Percentiles rank a stretch among this genome's conserved stretches.
Evolutionary conservation across 2,797 vertebrate species (phyloP).

Genomic region (Danio albolineatus): DNA sequence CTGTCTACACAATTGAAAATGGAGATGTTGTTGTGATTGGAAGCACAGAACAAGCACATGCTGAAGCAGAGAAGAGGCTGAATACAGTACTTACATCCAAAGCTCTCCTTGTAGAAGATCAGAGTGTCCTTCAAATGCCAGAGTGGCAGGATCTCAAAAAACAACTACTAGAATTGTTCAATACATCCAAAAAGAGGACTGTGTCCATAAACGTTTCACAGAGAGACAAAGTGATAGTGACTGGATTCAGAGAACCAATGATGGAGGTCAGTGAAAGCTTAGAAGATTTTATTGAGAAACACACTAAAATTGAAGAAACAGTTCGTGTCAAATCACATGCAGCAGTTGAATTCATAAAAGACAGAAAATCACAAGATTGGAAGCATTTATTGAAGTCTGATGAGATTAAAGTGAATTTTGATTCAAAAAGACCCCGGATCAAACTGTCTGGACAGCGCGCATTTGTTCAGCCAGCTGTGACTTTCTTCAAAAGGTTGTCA

Average conservation of each 20-base stretch:
- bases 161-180: conserved; percentile 64
- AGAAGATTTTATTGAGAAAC: conserved; percentile 73
- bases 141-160: conserved; percentile 74
- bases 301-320: conserved; percentile 69
- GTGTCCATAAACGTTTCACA: conserved; percentile 62
- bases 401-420: conserved; percentile 68
- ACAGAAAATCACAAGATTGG: conserved; percentile 67
- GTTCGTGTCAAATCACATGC: conserved; percentile 67
- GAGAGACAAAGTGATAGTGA: conserved; percentile 67
- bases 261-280: conserved; percentile 68
- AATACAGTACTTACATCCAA: conserved; percentile 61
- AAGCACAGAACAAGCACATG: conserved; percentile 64
- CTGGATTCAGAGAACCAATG: conserved; percentile 77
- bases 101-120: conserved; percentile 72
- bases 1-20: conserved; percentile 72
- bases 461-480: conserved; percentile 69
- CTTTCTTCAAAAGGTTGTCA: conserved; percentile 59
- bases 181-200: conserved; percentile 62
- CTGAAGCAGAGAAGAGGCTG: conserved; percentile 77
- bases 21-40: conserved; percentile 72
- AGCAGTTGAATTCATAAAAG: conserved; percentile 74
- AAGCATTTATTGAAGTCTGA: conserved; percentile 54
- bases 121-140: conserved; percentile 62
- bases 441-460: conserved; percentile 75
- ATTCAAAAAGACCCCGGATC: conserved; percentile 68